Base-by-base conservation (phyloP, 2,888 invertebrate genomes). In the Harpalus rubripes region DNA sequence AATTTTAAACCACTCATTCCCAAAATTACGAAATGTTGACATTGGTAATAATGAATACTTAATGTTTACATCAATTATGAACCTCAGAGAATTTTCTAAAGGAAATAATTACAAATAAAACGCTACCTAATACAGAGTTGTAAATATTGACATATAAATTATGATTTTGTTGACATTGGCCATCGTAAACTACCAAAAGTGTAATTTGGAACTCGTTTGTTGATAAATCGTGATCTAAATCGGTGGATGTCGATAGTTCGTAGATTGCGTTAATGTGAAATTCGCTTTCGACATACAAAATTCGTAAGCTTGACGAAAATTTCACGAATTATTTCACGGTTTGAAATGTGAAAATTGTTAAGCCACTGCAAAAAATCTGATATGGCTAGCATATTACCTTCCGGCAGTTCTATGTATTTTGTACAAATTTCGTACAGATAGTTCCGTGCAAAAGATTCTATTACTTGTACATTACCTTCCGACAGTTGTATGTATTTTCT, bases 311-410 rank as follows among this genome's bases (percentile, higher is more conserved):
- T 63, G 63, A 63, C 26, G 26, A 22, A 39, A 68, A 63, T 63
- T 63, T 63, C 63, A 63, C 26, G 63, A 63, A 63, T 63, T 26
- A 63, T 63, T 63, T 63, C 63, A 26, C 22, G 63, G 63, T 22
- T 68, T 5, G 39, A 68, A 39, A 39, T 15, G 68, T 68, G 68
- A 68, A 68, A 68, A 63, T 10, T 22, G 22, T 68, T 68, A 22
- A 22, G 22, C n/a, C n/a, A n/a, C n/a, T n/a, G n/a, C n/a, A n/a
- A n/a, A n/a, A n/a, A n/a, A n/a, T n/a, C n/a, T n/a, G n/a, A n/a
- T n/a, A n/a, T n/a, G n/a, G n/a, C n/a, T n/a, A n/a, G n/a, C n/a
- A n/a, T n/a, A n/a, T n/a, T n/a, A n/a, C n/a, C n/a, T n/a, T n/a
- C n/a, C n/a, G n/a, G n/a, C n/a, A n/a, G n/a, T n/a, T n/a, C n/a